Evolutionary conservation across 2,113 vertebrate species (phyloP).

Genomic region (Oxygymnocypris stewartii): DNA sequence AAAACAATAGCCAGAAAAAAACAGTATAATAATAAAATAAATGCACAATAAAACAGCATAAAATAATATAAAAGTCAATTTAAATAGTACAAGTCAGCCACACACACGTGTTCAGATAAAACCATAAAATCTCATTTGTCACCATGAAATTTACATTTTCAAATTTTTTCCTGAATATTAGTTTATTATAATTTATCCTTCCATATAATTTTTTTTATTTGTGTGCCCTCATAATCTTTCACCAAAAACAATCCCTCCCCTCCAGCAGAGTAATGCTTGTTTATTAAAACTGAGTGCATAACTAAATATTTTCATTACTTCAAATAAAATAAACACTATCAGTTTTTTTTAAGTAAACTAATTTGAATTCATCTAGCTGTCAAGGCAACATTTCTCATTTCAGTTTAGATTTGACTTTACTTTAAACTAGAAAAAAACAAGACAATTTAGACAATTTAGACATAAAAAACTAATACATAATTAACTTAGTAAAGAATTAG

Average conservation of each 20-base stretch:
- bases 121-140: too few relatives aligned
- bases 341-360: neutral
- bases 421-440: neutral
- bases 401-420: neutral
- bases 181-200: neutral
- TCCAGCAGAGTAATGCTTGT: neutral
- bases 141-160: neutral
- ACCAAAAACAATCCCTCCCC: neutral
- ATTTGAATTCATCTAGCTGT: neutral
- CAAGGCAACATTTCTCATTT: neutral
- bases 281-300: neutral
- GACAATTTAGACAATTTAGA: neutral
- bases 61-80: neutral
- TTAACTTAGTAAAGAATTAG: too few relatives aligned
- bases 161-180: neutral
- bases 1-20: neutral
- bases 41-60: neutral
- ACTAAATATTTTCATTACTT: neutral
- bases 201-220: neutral
- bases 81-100: neutral
- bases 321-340: neutral
- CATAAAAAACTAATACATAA: neutral
- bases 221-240: neutral
- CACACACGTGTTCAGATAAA: neutral
- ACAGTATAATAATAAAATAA: neutral